Evolutionary conservation across 2,888 invertebrate species (phyloP), one percentile per base, ranked within the genome.

Genomic region (Mylabris sibirica): DNA sequence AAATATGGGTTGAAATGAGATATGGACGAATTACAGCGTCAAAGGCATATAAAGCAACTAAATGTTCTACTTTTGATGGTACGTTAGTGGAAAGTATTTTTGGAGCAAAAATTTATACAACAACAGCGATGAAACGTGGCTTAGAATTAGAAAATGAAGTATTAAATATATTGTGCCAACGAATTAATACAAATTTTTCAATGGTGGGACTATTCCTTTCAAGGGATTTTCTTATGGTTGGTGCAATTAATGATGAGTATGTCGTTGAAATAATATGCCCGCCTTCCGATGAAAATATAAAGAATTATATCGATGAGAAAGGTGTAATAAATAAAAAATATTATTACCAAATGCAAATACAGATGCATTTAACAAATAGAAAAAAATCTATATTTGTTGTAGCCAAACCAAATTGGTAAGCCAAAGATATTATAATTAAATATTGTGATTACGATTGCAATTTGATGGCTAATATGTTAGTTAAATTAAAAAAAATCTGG

Each of bases 151-250:
- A 57, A 17, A 34, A 59, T n/a, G 59, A 26, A 26, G 59, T 59
- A 2, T 57, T 57, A 11, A 57, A 14, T 9, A 12, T 57, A 57
- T 12, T 38, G 12, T 9, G 11, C 11, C 38, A 11, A 9, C 38
- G 38, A 59, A 34, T 35, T 62, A 30, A 64, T 59, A 22, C 38
- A 62, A 71, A 71, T 24, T 30, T 74, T 38, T 26, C 35, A 20
- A 38, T 30, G 20, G 24, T 14, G 44, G 74, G 74, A 6, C 35
- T 72, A 44, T n/a, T 24, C 6, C 61, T 71, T 30, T 65, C 34
- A 44, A 57, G 64, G 20, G 63, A 64, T 17, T 62, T 66, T 64
- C 72, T 72, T 12, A 66, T 72, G 22, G 65, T 74, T 65, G 72
- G 73, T n/a, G 75, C 65, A 12, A 61, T 60, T 49, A 49, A 61